Base-by-base conservation (phyloP, 2,113 vertebrate genomes). In the Cephalophus harveyi region DNA sequence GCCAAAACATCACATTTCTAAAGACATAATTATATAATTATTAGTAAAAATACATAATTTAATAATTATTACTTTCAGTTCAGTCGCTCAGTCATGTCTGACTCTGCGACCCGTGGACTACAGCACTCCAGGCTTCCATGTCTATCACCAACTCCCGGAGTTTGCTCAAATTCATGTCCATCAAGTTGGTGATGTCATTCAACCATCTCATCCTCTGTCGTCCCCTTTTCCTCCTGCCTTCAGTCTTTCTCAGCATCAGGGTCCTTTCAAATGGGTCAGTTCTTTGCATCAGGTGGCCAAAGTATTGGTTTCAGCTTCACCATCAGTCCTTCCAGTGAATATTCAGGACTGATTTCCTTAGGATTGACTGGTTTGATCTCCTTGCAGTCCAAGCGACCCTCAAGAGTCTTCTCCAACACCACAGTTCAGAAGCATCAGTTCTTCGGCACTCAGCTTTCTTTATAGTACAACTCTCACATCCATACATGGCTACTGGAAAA, bases 361-460 rank as follows among this genome's bases (percentile, higher is more conserved):
- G n/a, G 67, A 71, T 40, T 12, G 67, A 71, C n/a, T 71, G 19
- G n/a, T 71, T 71, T 1, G 67, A 23, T 71, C 5, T 71, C 67
- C 67, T 71, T 40, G n/a, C 10, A 40, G n/a, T 71, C 19, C n/a
- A 40, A 71, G 19, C 10, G 10, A 23, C 67, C 21, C 19, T 71
- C 67, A 23, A 71, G n/a, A 71, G n/a, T 71, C 67, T 71, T 71
- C n/a, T 36, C 67, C 10, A 23, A 12, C 19, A 71, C 67, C n/a
- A 40, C n/a, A 23, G 5, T 71, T 71, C 19, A 71, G 6, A 71
- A 71, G 19, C n/a, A 40, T 40, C 10, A 40, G 11, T 71, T 71
- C n/a, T 71, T 40, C 0, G 0, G n/a, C 5, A 2, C 19, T 40
- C n/a, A 40, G n/a, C 19, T 23, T 71, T 71, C n/a, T 71, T 23